These are phyloP conservation scores for Tamandua tetradactyla DNA, from an alignment of 2,797 vertebrate species.

Conservation along the genomic window DNA sequence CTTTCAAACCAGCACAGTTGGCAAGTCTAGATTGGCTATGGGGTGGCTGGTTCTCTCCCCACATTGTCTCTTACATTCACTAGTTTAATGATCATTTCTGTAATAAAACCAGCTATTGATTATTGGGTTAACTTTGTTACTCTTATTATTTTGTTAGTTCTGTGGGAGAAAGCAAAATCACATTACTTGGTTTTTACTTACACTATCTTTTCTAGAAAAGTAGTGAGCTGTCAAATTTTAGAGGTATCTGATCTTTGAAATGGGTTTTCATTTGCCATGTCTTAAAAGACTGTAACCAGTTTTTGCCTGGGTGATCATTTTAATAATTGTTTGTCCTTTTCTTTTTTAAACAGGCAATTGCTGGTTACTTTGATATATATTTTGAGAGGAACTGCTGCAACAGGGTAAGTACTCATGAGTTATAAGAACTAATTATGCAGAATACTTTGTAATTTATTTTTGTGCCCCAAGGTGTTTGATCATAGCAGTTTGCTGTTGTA, in stretches of 20 bases:
- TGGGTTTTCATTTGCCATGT: background rate
- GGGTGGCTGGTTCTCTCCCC: background rate
- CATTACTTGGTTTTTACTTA: constrained; percentile 39
- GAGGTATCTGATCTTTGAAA: constrained; percentile 46
- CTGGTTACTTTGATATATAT: constrained; percentile 97
- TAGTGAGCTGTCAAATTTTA: background rate
- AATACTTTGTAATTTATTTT: constrained; percentile 79
- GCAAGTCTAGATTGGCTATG: background rate
- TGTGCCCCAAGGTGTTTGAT: constrained; percentile 83
- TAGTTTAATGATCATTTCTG: background rate
- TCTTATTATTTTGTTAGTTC: constrained; percentile 18
- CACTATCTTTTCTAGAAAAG: constrained; percentile 19
- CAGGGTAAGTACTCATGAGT: constrained; percentile 88
- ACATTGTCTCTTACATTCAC: background rate
- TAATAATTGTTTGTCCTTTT: constrained; percentile 43
- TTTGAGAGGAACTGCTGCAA: constrained; percentile 94
- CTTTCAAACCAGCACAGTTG: no score
- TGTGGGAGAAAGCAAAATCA: constrained; percentile 4
- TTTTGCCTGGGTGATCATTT: background rate
- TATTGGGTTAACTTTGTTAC: constrained; percentile 36
- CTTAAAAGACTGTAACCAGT: constrained; percentile 47
- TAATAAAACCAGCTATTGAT: background rate
- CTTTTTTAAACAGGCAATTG: constrained; percentile 89
- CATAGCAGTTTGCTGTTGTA: constrained; percentile 86
- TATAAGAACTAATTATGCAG: constrained; percentile 86